These are phyloP conservation scores for Rattus norvegicus DNA, from an alignment of 2,113 vertebrate genomes.

Conservation along the genomic window DNA sequence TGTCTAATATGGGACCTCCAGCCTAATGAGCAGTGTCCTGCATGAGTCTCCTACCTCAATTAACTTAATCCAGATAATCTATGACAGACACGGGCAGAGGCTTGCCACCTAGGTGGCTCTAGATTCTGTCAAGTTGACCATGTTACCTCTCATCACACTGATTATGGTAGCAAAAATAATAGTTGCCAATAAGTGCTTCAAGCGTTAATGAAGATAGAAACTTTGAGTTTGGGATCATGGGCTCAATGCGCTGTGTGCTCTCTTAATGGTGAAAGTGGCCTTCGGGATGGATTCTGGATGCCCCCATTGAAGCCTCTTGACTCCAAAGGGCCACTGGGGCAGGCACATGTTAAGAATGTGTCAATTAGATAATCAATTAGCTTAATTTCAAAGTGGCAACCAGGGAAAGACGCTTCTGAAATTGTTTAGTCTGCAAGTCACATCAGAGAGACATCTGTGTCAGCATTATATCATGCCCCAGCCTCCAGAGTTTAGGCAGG, in stretches of 20 bases:
- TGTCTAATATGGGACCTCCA: neutral
- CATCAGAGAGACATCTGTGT: conserved; percentile 38
- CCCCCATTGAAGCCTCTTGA: neutral
- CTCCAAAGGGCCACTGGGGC: neutral
- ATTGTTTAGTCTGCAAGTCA: conserved; percentile 66
- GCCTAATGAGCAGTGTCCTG: neutral
- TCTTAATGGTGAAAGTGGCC: neutral
- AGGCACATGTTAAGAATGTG: conserved; percentile 3
- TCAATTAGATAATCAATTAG: conserved; percentile 58
- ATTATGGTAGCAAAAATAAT: neutral
- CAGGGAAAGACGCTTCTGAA: conserved; percentile 51
- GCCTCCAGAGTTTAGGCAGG: conserved; percentile 53
- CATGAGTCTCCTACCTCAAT: no score
- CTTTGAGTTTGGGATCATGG: neutral
- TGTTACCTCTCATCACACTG: neutral
- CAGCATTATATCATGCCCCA: conserved; percentile 63
- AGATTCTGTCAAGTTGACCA: neutral
- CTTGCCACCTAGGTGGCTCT: no score
- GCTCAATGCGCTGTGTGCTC: neutral
- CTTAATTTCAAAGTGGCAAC: conserved; percentile 69
- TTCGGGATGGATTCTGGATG: neutral
- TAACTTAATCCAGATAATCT: neutral
- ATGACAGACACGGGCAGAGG: neutral
- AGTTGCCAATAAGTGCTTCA: neutral
- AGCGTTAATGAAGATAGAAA: neutral